Percentiles rank a stretch among this genome's conserved stretches.
These are phyloP conservation scores for Hoplostethus mediterraneus DNA, from an alignment of 2,797 vertebrate species.

Conservation along the genomic window DNA sequence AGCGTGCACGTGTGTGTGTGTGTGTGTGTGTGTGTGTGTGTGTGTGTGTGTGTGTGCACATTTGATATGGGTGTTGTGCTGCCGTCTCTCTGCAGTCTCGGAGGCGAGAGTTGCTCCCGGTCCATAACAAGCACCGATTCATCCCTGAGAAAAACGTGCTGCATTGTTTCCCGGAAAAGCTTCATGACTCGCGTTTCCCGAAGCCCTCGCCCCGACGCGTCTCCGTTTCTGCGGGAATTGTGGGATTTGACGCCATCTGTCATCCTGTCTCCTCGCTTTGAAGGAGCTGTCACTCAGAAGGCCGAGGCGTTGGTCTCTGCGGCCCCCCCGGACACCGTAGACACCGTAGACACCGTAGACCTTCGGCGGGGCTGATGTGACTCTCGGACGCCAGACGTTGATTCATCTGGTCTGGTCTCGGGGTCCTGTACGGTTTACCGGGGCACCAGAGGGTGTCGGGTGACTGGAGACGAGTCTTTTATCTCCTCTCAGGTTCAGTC, in stretches of 20 bases:
- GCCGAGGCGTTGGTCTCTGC: conserved; percentile 37
- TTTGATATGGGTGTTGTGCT: conserved; percentile 22
- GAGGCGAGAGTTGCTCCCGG: conserved; percentile 46
- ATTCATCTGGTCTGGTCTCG: conserved; percentile 46
- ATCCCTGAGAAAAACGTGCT: conserved; percentile 51
- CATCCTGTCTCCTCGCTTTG: conserved; percentile 67
- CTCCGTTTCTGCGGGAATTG: conserved; percentile 34
- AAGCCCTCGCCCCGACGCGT: conserved; percentile 5
- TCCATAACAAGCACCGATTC: conserved; percentile 31
- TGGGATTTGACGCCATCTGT: conserved; percentile 68
- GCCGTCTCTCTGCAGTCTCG: conserved; percentile 49
- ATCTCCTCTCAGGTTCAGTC: conserved; percentile 35
- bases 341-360: conserved; percentile 10
- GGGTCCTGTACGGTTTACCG: conserved; percentile 16
- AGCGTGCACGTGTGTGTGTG: conserved; percentile 18
- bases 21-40: conserved; percentile 3
- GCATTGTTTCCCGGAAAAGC: conserved; percentile 51
- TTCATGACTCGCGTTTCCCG: conserved; percentile 49
- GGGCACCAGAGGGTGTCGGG: conserved; percentile 37
- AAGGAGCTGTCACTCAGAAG: conserved; percentile 65
- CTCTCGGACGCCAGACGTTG: conserved; percentile 56
- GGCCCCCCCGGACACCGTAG: background rate
- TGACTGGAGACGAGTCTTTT: conserved; percentile 62
- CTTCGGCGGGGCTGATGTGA: conserved; percentile 44
- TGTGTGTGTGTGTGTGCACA: background rate